These are phyloP conservation scores for Ptiloglossa arizonensis DNA, from an alignment of 1,140 invertebrate species.

Conservation along the genomic window DNA sequence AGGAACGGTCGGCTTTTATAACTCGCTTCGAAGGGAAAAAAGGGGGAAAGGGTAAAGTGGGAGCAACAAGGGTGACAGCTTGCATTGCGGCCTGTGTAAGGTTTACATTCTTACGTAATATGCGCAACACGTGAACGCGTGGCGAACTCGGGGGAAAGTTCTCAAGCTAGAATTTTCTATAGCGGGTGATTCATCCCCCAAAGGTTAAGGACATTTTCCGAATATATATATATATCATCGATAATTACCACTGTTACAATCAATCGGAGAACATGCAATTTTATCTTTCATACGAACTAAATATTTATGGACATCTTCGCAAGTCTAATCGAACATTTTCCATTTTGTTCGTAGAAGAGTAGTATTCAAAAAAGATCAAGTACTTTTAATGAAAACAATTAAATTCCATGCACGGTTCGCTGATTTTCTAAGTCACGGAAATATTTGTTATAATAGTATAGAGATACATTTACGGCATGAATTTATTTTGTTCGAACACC, in stretches of 20 bases:
- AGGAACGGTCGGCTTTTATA: not conserved
- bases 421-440: too few species aligned
- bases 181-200: not conserved
- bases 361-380: too few species aligned
- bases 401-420: too few species aligned
- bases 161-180: slow-evolving; percentile 1
- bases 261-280: too few species aligned
- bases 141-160: not conserved
- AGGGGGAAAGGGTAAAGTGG: not conserved
- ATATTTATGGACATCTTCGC: too few species aligned
- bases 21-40: not conserved
- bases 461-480: not conserved
- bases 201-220: slow-evolving; percentile 8
- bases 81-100: not conserved
- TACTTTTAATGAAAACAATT: too few species aligned
- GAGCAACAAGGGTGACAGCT: not conserved
- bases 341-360: too few species aligned
- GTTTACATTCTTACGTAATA: slow-evolving; percentile 24
- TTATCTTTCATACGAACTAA: too few species aligned
- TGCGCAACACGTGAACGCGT: slow-evolving; percentile 32
- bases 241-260: not conserved
- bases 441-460: not conserved
- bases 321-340: too few species aligned
- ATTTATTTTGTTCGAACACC: not conserved
- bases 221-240: not conserved